A percentile compares a stretch with the other conserved stretches of the same genome.
Conservation (phyloP, 2,888 invertebrate genomes). For the Lutraria lutraria region DNA sequence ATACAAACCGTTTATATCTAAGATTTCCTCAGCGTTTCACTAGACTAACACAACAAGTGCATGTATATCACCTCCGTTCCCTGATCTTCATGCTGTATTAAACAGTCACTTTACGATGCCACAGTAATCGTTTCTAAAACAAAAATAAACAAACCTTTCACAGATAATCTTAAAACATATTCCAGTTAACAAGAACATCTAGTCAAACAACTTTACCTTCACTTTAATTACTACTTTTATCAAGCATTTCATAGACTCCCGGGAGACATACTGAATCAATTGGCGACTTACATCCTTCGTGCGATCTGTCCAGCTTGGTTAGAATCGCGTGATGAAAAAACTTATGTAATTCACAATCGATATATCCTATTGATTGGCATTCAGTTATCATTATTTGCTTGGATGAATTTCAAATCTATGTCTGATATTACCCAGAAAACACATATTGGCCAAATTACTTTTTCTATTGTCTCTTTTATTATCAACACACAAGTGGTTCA, state of each 20-base stretch:
- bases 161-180: no score
- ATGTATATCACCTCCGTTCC: no score
- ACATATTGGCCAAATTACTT: neutral
- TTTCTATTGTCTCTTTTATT: neutral
- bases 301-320: neutral
- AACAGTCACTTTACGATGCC: no score
- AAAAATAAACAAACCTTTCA: no score
- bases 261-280: constrained; percentile 2
- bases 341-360: constrained; percentile 22
- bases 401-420: constrained; percentile 25
- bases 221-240: neutral
- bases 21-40: no score
- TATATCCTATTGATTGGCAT: neutral
- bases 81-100: no score
- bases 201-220: neutral
- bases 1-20: no score
- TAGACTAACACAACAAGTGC: no score
- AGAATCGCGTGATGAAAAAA: constrained; percentile 15
- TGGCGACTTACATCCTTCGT: neutral
- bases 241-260: neutral
- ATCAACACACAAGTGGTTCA: neutral
- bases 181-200: neutral
- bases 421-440: neutral
- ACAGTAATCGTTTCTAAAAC: no score
- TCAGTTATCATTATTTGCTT: constrained; percentile 14